Evolutionary conservation across 2,797 vertebrate species (phyloP).

Genomic region (Xiphorhynchus erythropygius): DNA sequence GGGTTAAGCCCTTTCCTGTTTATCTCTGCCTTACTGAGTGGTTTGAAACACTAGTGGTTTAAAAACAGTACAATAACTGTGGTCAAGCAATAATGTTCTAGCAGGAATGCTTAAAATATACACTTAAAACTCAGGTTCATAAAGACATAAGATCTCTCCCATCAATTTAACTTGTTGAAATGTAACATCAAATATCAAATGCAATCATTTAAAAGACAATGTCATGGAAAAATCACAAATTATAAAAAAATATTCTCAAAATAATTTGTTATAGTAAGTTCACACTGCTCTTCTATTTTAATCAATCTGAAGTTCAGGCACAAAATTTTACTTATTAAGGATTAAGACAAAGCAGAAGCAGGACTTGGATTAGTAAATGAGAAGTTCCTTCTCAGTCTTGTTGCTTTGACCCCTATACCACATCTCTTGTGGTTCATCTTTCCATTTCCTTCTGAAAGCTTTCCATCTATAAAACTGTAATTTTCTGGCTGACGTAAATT

Average conservation of each 20-base stretch:
- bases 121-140: background rate
- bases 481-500: conserved; percentile 66
- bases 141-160: background rate
- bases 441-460: conserved; percentile 59
- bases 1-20: background rate
- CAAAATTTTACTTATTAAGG: background rate
- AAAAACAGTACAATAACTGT: background rate
- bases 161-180: background rate
- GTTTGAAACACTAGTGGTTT: background rate
- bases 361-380: conserved; percentile 3
- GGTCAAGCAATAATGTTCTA: background rate
- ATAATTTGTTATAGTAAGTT: background rate
- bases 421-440: conserved; percentile 59
- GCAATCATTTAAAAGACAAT: background rate
- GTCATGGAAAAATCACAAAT: background rate
- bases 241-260: background rate
- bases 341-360: background rate
- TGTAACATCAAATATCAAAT: background rate
- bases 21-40: background rate
- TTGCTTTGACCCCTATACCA: conserved; percentile 25
- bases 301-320: background rate
- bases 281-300: background rate
- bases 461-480: conserved; percentile 64
- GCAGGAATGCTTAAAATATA: background rate
- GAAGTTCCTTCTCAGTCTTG: conserved; percentile 7